Conservation (phyloP, 2,113 vertebrate species). For the Oreochromis niloticus region DNA sequence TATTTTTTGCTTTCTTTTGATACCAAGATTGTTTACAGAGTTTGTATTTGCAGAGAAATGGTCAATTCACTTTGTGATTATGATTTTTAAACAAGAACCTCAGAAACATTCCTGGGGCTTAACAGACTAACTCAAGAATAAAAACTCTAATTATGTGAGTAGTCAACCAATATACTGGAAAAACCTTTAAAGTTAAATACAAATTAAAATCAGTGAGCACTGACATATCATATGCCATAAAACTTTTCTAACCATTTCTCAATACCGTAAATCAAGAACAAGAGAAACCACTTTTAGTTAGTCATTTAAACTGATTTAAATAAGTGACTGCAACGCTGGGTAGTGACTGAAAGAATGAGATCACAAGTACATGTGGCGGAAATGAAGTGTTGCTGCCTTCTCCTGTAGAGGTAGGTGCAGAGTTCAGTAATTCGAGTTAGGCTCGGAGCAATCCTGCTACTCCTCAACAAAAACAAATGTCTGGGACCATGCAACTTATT, state of each 20-base stretch:
- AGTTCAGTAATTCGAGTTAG: neutral
- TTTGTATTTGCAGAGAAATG: too few relatives aligned
- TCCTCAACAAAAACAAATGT: neutral
- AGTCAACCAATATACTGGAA: neutral
- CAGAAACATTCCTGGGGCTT: neutral
- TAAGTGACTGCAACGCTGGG: neutral
- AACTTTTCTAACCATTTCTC: neutral
- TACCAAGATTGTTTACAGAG: too few relatives aligned
- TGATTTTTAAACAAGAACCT: neutral
- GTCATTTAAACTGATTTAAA: neutral
- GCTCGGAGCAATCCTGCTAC: neutral
- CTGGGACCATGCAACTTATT: neutral
- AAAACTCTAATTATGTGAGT: neutral
- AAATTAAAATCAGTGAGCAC: neutral
- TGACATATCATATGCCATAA: neutral
- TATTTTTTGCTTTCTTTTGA: too few relatives aligned
- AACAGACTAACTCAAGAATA: neutral
- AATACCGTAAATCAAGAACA: neutral
- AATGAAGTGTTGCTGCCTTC: accelerated
- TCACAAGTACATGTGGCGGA: accelerated
- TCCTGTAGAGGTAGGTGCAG: neutral
- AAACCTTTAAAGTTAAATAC: neutral
- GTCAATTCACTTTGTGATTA: too few relatives aligned
- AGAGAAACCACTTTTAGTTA: neutral
- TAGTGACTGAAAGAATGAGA: neutral